Evolutionary conservation across 35 echinoderm and acorn worm species (phyloP).

Genomic region (Lytechinus pictus): DNA sequence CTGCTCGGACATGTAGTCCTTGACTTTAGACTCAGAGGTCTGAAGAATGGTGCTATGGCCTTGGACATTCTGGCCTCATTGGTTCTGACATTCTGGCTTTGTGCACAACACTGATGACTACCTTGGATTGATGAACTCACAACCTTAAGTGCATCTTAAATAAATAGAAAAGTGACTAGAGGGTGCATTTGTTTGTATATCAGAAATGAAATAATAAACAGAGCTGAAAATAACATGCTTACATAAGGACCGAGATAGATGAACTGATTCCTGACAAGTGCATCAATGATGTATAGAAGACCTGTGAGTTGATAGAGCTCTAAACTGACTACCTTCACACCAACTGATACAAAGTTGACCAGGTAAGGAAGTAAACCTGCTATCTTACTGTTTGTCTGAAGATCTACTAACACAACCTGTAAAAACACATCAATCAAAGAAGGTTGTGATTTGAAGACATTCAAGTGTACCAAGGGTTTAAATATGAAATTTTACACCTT

Average conservation of each 20-base stretch:
- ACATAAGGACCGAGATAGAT: constrained; percentile 93
- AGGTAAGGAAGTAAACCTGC: constrained; percentile 81
- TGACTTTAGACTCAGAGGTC: no score
- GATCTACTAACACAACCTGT: constrained; percentile 76
- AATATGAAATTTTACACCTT: no score
- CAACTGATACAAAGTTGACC: constrained; percentile 82
- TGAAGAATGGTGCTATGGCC: no score
- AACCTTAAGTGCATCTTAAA: no score
- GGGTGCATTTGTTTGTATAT: no score
- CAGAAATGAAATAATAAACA: background rate
- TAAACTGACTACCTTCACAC: constrained; percentile 85
- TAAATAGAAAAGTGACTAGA: no score
- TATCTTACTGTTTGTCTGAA: constrained; percentile 86
- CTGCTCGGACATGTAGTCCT: no score
- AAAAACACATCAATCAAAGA: background rate
- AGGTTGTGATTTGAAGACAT: background rate
- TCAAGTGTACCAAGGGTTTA: no score
- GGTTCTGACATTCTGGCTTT: no score
- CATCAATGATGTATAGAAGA: constrained; percentile 74
- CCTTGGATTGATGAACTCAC: no score
- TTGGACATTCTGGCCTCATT: no score
- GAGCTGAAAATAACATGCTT: constrained; percentile 47
- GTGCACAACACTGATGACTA: no score
- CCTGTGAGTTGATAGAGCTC: constrained; percentile 81
- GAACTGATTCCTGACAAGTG: constrained; percentile 73